Evolutionary conservation across 53 echinoderm and acorn worm species (phyloP), one percentile per base, ranked within the genome.

Genomic region (Stichopus horrens): DNA sequence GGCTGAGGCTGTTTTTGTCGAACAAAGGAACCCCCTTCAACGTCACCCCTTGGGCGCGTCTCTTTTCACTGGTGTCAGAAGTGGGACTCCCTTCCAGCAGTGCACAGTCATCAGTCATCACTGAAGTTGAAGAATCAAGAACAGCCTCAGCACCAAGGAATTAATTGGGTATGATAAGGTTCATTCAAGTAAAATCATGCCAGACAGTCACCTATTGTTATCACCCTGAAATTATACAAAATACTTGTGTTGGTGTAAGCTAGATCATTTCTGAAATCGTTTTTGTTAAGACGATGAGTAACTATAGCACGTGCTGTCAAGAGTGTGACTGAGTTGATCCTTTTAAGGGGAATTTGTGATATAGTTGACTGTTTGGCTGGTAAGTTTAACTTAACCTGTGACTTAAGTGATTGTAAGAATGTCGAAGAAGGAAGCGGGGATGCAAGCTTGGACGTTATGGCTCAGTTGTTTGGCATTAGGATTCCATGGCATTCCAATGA

Each of bases 401-500:
- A 63, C 16, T 63, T 4, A 5, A 63, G 11, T 63, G 10, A 60
- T 63, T 63, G 10, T 63, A 16, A 13, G 16, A 7, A 16, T 13
- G 16, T 63, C 16, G 63, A 10, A 4, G 11, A 63, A 16, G 63
- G 16, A 16, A 63, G 16, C 5, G 11, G 16, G 7, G 16, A 16
- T 63, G 11, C 16, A 16, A 63, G 53, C n/a, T 9, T 78, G n/a
- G 55, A 78, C 4, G 10, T n/a, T n/a, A 78, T 78, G 54, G 52
- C 55, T 7, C 78, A 78, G 14, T 78, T 52, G 18, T 78, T 52
- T 14, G 9, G 63, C 58, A 10, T 77, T 91, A 23, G 66, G 53
- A 57, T 79, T 87, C 13, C 88, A 88, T 5, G 66, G 87, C 16
- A 73, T 74, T 20, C 88, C 91, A 55, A 11, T 74, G 7, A 77